Conservation (phyloP, 2,888 invertebrate species). For the Seladonia tumulorum region DNA sequence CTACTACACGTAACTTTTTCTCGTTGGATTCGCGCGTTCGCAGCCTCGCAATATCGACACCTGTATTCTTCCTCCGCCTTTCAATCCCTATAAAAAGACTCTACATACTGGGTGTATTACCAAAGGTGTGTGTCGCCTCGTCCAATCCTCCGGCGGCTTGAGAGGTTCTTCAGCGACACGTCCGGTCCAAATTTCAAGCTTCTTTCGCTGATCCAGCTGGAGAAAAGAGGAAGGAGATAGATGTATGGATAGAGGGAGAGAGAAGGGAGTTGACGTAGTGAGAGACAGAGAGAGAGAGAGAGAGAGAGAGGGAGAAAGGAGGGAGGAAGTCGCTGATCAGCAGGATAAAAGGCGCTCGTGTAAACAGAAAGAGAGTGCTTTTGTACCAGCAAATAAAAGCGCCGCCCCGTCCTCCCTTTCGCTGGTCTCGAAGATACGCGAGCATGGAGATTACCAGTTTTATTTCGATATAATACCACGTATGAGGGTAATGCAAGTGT, state of each 20-base stretch:
- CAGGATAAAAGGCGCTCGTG: slow-evolving; percentile 50
- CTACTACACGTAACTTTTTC: slow-evolving; percentile 34
- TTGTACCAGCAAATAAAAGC: slow-evolving; percentile 47
- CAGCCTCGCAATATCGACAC: background rate
- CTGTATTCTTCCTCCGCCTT: background rate
- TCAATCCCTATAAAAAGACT: background rate
- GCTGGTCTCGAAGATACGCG: slow-evolving; percentile 35
- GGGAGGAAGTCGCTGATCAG: slow-evolving; percentile 48
- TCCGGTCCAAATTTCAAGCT: slow-evolving; percentile 46
- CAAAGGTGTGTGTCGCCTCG: slow-evolving; percentile 12
- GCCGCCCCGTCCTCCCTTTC: slow-evolving; percentile 24
- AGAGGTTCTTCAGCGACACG: slow-evolving; percentile 20
- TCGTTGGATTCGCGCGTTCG: slow-evolving; percentile 22
- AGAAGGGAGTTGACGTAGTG: no score
- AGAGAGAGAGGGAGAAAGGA: background rate
- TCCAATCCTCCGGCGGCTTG: slow-evolving; percentile 35
- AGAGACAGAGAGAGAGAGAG: background rate
- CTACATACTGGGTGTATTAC: slow-evolving; percentile 16
- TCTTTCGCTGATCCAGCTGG: slow-evolving; percentile 27
- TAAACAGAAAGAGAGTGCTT: slow-evolving; percentile 62
- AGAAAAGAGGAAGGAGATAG: background rate
- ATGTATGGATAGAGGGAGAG: background rate
- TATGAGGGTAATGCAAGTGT: slow-evolving; percentile 41
- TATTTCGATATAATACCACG: slow-evolving; percentile 62
- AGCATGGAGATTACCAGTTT: slow-evolving; percentile 68